phyloP scores from a whole-genome alignment of 2,113 vertebrate genomes.

The Acanthisitta chloris region DNA sequence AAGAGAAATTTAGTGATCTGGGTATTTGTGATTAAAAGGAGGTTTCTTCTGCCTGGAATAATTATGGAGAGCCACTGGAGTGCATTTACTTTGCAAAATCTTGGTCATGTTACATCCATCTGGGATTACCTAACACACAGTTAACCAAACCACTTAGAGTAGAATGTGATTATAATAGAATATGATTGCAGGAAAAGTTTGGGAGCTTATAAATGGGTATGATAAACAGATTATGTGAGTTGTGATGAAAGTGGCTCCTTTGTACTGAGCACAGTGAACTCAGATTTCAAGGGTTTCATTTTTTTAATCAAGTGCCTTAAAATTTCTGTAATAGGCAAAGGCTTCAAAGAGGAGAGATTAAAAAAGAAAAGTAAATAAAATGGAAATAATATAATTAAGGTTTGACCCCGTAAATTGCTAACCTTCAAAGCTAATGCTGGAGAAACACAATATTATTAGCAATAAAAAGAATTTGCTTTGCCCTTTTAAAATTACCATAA shows the following conservation, averaged over 20 bases:
- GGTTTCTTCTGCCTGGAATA: neutral
- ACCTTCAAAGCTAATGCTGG: conserved; percentile 76
- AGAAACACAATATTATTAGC: conserved; percentile 76
- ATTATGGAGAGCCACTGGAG: neutral
- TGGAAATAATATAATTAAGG: conserved; percentile 64
- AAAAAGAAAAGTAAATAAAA: conserved; percentile 67
- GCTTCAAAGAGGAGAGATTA: conserved; percentile 54
- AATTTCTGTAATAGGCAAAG: conserved; percentile 8
- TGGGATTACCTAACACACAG: neutral
- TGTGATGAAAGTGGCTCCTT: neutral
- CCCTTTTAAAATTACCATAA: conserved; percentile 82
- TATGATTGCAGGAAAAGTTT: neutral
- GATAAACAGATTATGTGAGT: neutral
- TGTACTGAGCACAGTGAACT: neutral
- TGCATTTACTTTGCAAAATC: neutral
- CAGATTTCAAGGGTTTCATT: neutral
- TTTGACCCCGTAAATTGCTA: conserved; percentile 74
- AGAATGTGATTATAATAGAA: neutral
- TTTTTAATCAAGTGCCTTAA: neutral
- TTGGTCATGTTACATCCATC: rapidly evolving
- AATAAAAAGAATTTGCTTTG: conserved; percentile 82
- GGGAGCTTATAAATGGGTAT: neutral
- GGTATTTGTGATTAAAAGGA: neutral
- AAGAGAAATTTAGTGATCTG: neutral
- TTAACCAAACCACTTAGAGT: neutral